Evolutionary conservation across 2,888 invertebrate species (phyloP), one percentile per base, ranked within the genome.

Genomic region (Julus scandinavius): DNA sequence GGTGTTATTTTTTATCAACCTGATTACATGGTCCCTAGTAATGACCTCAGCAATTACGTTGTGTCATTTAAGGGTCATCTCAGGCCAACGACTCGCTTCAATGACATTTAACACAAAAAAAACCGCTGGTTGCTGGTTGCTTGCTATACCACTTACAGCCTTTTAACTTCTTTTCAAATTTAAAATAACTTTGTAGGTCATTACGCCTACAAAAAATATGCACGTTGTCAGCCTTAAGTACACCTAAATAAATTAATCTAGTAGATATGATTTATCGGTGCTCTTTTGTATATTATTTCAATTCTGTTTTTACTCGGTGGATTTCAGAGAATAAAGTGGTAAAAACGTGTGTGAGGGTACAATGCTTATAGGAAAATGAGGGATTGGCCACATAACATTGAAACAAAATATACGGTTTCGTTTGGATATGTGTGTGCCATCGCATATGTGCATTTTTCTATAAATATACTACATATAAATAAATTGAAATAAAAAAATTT

Each of bases 11-110:
- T 80, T 80, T 80, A 38, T 80, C 80, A 80, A 80, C 80, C 29
- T 80, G 80, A 80, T 80, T 80, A 38, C 80, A 80, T 80, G 80
- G 80, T 80, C 80, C 38, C 80, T 80, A 29, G 80, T 80, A 80
- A 80, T 80, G 80, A 80, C 80, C 80, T 80, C 80, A 80, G 29
- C 11, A 13, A 38, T 80, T 80, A 80, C 80, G 80, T 38, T 38
- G 29, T 80, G 80, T 80, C 80, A 80, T 80, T 80, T 9, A 38
- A 80, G 80, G 80, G 80, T 29, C 80, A 40, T 80, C 80, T 80
- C 80, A 80, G 80, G 80, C 80, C 80, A 80, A 80, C 38, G 80
- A 80, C 80, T 80, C 38, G 38, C 80, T 9, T 80, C 80, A 80
- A 29, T 80, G 29, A 38, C 80, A 29, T 80, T 80, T 38, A 38